These are phyloP conservation scores for Lycia hirtaria DNA, from an alignment of 2,888 invertebrate genomes.

Conservation along the genomic window DNA sequence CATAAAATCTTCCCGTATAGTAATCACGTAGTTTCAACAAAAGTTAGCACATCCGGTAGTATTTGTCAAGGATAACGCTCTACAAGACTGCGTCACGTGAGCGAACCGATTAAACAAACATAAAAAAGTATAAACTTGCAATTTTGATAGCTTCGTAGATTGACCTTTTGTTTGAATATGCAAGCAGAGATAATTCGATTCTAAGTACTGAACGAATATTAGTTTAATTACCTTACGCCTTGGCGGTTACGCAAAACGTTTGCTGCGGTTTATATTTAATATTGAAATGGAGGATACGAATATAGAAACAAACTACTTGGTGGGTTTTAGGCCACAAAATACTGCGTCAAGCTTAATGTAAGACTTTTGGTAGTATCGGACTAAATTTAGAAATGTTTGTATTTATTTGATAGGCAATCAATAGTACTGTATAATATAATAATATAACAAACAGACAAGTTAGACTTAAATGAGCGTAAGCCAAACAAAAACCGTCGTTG, in stretches of 20 bases:
- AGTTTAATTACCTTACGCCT: slow-evolving; percentile 10
- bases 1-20: no score
- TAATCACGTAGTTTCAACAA: not conserved
- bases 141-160: not conserved
- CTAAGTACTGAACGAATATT: slow-evolving; percentile 2
- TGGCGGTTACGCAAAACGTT: slow-evolving; percentile 12
- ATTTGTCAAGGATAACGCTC: not conserved
- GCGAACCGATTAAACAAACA: not conserved
- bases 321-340: not conserved
- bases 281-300: not conserved
- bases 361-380: no score
- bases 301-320: not conserved
- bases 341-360: no score
- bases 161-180: slow-evolving; percentile 15
- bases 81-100: not conserved
- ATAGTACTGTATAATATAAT: no score
- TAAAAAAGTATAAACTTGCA: not conserved
- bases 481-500: no score
- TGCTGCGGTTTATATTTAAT: slow-evolving; percentile 3
- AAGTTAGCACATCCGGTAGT: not conserved
- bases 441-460: no score
- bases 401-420: no score
- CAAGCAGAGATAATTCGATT: not conserved
- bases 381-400: no score
- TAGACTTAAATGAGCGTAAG: no score